Conservation (phyloP, 1,140 invertebrate species). For the Ditylenchus dipsaci region DNA sequence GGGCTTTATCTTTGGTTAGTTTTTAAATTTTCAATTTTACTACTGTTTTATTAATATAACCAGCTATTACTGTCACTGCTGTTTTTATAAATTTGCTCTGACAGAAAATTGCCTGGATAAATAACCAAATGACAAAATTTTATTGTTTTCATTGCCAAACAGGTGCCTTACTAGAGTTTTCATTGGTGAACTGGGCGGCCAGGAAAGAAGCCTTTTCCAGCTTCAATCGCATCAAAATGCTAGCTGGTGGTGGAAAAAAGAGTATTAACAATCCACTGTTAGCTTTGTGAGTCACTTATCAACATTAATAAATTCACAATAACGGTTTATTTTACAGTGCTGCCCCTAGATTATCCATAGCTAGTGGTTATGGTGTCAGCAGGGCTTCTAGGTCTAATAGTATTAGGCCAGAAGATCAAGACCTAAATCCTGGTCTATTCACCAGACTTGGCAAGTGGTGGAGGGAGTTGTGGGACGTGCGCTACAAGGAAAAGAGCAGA, state of each 20-base stretch:
- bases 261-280: constrained; percentile 19
- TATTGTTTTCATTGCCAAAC: constrained; percentile 64
- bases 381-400: background rate
- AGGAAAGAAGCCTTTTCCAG: constrained; percentile 72
- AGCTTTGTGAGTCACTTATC: constrained; percentile 4
- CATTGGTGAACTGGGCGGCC: constrained; percentile 90
- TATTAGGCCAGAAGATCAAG: background rate
- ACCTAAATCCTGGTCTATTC: constrained; percentile 11
- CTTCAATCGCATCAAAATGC: background rate
- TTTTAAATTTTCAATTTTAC: too few relatives aligned
- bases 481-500: constrained; percentile 47
- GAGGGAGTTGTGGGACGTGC: constrained; percentile 43
- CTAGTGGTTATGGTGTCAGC: background rate
- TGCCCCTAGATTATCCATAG: background rate
- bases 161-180: constrained; percentile 87
- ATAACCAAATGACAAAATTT: background rate
- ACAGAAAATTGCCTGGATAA: constrained; percentile 63
- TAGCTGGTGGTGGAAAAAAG: background rate
- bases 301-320: background rate
- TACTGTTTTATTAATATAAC: too few relatives aligned
- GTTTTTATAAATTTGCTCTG: too few relatives aligned
- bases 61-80: too few relatives aligned
- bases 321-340: background rate
- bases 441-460: constrained; percentile 34
- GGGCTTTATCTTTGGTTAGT: constrained; percentile 79